A percentile compares a stretch with the other conserved stretches of the same genome.
phyloP scores from a whole-genome alignment of 2,113 vertebrate species.

The Chaetura pelagica region DNA sequence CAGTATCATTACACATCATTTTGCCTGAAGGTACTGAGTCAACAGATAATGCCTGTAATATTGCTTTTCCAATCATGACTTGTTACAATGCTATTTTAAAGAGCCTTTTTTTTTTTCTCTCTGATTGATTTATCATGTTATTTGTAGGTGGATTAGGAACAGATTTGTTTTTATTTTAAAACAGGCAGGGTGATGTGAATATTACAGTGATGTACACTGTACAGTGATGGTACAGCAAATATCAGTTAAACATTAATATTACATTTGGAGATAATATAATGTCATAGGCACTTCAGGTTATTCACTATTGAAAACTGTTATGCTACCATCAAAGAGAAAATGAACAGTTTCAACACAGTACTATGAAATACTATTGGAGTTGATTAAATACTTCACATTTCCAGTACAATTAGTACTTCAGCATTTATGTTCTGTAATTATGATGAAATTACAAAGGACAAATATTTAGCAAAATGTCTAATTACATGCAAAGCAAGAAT shows the following conservation, averaged over 20 bases:
- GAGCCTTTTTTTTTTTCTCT: not conserved
- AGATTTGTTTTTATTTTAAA: conserved; percentile 56
- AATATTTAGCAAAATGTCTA: not conserved
- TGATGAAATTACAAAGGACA: not conserved
- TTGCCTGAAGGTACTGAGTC: conserved; percentile 52
- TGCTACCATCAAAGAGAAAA: not conserved
- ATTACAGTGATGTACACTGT: not conserved
- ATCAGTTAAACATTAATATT: conserved; percentile 42
- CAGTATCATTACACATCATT: conserved; percentile 35
- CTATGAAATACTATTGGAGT: not conserved
- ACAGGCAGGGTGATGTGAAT: not conserved
- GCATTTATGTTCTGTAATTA: not conserved
- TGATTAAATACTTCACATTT: not conserved
- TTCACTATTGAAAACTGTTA: not conserved
- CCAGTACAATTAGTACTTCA: conserved; percentile 6
- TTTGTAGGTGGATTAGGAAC: conserved; percentile 53
- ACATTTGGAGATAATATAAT: conserved; percentile 19
- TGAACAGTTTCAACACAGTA: not conserved
- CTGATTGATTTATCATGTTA: conserved; percentile 54
- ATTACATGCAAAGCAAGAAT: not conserved
- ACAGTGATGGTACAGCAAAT: conserved; percentile 20
- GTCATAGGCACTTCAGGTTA: conserved; percentile 24
- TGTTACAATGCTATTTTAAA: conserved; percentile 61
- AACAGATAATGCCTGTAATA: conserved; percentile 29
- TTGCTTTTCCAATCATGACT: conserved; percentile 60